Base-by-base conservation (phyloP, 2,888 invertebrate species). In the Spodoptera picta region DNA sequence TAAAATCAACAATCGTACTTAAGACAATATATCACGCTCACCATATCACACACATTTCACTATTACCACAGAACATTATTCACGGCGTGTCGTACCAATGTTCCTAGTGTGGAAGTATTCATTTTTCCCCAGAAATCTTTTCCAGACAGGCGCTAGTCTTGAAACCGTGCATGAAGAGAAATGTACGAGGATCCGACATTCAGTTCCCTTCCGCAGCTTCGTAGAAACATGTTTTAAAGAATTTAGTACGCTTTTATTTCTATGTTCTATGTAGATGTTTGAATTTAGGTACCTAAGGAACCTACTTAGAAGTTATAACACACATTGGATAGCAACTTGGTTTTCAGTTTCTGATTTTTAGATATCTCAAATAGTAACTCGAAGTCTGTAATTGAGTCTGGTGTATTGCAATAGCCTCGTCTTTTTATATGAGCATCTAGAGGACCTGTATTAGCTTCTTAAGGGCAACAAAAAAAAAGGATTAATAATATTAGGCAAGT, bases 81-180 rank as follows among this genome's bases (percentile, higher is more conserved):
- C 42, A 54, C 52, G 27, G 12, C 55, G 45, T 59, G 59, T 31
- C 49, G 31, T 14, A 45, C n/a, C 43, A 50, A 47, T 66, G 62
- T 54, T 67, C 23, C 42, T 23, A 61, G 61, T 69, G 69, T 49
- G 44, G 23, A 47, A 52, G 56, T 47, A 64, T 74, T 49, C 69
- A 74, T 74, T 72, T 74, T 56, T 56, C 53, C 23, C 50, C 43
- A 52, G 24, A 45, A 69, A 74, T 72, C 70, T 69, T 72, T 56
- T 56, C 45, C 36, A 71, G 75, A 74, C 74, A 74, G 49, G 31
- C 52, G 46, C 55, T 44, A 42, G 69, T 57, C 65, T 74, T 74
- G 59, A 50, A 70, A 27, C 52, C 64, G 52, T 69, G 65, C 75
- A 70, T 74, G 70, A 57, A 74, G 70, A 72, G 57, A 72, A 72